Percentiles rank a stretch among this genome's conserved stretches.
These are phyloP conservation scores for Scolopax mira DNA, from an alignment of 2,113 vertebrate genomes.

Conservation along the genomic window DNA sequence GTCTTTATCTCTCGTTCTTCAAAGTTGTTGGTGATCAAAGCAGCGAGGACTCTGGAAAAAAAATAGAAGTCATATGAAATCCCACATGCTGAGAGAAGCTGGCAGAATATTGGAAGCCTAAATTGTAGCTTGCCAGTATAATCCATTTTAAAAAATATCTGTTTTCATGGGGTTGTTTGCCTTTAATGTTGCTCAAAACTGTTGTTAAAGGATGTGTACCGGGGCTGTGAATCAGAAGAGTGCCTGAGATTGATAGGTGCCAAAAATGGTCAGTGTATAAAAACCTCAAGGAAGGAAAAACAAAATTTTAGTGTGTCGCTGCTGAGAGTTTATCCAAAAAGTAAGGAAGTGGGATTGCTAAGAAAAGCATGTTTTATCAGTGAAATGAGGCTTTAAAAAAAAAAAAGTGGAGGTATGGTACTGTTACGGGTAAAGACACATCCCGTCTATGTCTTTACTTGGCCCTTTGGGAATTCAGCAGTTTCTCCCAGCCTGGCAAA, in stretches of 20 bases:
- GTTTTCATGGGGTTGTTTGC: background rate
- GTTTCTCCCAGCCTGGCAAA: background rate
- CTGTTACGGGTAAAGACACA: too few species aligned
- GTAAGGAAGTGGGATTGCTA: background rate
- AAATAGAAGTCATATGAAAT: background rate
- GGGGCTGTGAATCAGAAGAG: background rate
- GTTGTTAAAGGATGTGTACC: background rate
- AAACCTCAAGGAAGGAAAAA: background rate
- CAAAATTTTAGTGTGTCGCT: background rate
- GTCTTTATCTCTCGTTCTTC: slow-evolving; percentile 29
- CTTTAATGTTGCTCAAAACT: background rate
- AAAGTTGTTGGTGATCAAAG: slow-evolving; percentile 47
- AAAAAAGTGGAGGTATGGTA: too few species aligned
- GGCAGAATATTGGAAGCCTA: background rate
- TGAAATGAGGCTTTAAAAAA: too few species aligned
- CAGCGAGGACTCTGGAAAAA: background rate
- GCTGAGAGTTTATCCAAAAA: background rate
- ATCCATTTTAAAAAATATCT: background rate
- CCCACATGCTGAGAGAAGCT: background rate
- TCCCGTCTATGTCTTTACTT: background rate
- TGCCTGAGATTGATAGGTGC: background rate
- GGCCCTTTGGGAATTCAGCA: background rate
- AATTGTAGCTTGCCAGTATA: background rate
- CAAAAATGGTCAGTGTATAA: background rate
- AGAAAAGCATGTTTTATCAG: too few species aligned